phyloP scores from a whole-genome alignment of 2,113 vertebrate genomes.

The Elephantulus edwardii region DNA sequence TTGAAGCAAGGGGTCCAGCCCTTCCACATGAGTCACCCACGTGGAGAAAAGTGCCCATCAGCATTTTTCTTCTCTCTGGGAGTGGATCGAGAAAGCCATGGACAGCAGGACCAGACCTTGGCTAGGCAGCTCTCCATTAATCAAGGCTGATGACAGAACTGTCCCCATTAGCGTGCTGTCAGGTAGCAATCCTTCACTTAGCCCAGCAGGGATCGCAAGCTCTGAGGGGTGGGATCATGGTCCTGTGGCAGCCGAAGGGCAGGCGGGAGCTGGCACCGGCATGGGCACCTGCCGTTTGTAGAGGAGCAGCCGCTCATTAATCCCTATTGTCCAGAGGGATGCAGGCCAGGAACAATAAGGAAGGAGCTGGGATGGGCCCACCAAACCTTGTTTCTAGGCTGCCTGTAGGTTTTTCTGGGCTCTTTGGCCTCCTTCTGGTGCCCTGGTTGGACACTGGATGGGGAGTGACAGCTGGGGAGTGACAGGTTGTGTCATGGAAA shows the following conservation, averaged over 20 bases:
- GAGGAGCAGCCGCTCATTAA: not conserved
- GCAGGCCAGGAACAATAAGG: not conserved
- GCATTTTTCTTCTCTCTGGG: constrained; percentile 37
- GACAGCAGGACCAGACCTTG: constrained; percentile 63
- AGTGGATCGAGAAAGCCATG: constrained; percentile 30
- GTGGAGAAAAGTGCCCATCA: constrained; percentile 54
- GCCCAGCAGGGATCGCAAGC: not conserved
- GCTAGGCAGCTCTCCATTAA: constrained; percentile 51
- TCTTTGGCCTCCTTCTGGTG: not conserved
- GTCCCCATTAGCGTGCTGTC: not conserved
- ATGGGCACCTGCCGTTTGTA: not conserved
- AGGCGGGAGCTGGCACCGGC: not conserved
- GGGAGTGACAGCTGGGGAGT: not conserved
- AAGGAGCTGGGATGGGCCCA: not conserved
- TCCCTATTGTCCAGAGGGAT: not conserved
- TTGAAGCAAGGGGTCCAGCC: not conserved
- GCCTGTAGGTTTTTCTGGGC: not conserved
- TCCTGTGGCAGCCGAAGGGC: constrained; percentile 6
- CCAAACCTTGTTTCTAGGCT: not conserved
- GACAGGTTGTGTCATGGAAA: not conserved
- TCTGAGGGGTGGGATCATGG: not conserved
- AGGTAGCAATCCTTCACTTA: not conserved
- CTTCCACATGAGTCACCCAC: not conserved
- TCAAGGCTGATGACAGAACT: not conserved
- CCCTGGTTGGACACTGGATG: not conserved